Base-by-base conservation (phyloP, 2,888 invertebrate species). In the Ophion slaviceki region DNA sequence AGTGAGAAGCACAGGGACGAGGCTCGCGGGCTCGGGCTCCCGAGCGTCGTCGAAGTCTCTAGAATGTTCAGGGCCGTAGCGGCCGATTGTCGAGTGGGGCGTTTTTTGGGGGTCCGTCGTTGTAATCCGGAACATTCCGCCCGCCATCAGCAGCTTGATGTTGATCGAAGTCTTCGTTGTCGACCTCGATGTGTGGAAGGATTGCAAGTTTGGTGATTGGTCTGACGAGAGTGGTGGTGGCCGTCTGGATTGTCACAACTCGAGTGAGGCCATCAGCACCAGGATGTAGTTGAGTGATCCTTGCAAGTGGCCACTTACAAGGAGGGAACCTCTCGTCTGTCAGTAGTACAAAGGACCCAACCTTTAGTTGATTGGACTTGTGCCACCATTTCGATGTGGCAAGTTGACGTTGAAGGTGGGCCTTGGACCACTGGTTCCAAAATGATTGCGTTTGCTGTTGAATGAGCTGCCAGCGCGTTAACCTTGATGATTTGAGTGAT, bases 381-480 rank as follows among this genome's bases (percentile, higher is more conserved):
- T 74, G 64, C 17, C 64, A 57, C 86, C 86, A 87, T 47, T 86
- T 86, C 8, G 80, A 79, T 17, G 24, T 81, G 5, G 68, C 8
- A 11, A 74, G 83, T n/a, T 75, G 57, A 0, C 59, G 70, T 20
- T 86, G 83, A 1, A 87, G 53, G 14, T 79, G 84, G 0, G 82
- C 57, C 0, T 36, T 2, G 0, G 80, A 84, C 87, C 87, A 87
- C 8, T n/a, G 17, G 1, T 2, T 28, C 86, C 87, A 87, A 17
- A 87, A 86, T 0, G n/a, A 17, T 24, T 88, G 77, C 0, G 53
- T 5, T 11, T 40, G 64, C 17, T 83, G 71, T 11, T 61, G 79
- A 0, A 85, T 28, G 5, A 81, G 20, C 24, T 87, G 84, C 90
- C 91, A 93, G 28, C 89, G 85, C 3, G 80, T 67, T 0, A 90